A percentile compares a stretch with the other conserved stretches of the same genome.
These are phyloP conservation scores for Cataglyphis livida DNA, from an alignment of 2,888 invertebrate species.

Conservation along the genomic window DNA sequence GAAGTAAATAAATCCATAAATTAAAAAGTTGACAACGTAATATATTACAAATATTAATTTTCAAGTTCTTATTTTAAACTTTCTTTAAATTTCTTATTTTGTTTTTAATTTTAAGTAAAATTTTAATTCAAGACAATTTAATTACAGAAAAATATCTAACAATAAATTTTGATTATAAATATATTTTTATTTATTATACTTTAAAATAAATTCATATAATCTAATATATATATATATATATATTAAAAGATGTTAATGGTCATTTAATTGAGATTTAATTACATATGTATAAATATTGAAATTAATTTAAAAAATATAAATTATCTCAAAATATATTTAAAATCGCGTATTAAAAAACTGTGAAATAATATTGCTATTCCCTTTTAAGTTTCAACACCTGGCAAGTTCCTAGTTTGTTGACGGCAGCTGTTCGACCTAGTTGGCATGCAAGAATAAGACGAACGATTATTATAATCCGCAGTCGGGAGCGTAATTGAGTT, in stretches of 20 bases:
- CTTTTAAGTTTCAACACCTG: slow-evolving; percentile 21
- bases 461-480: slow-evolving; percentile 43
- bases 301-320: not conserved
- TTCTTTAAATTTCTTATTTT: not conserved
- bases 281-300: not conserved
- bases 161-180: not conserved
- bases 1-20: not conserved
- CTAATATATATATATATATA: not conserved
- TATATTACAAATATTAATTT: not conserved
- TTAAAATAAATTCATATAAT: not conserved
- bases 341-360: not conserved
- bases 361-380: not conserved
- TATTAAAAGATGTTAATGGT: not conserved
- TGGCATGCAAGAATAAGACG: slow-evolving; percentile 39
- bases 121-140: not conserved
- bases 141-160: not conserved
- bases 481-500: slow-evolving; percentile 35
- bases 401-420: not conserved
- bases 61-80: not conserved
- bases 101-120: not conserved
- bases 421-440: slow-evolving; percentile 44
- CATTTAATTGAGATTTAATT: not conserved
- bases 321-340: not conserved
- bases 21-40: not conserved
- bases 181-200: not conserved